Evolutionary conservation across 2,888 invertebrate species (phyloP).

Genomic region (Ormyrus labotus): DNA sequence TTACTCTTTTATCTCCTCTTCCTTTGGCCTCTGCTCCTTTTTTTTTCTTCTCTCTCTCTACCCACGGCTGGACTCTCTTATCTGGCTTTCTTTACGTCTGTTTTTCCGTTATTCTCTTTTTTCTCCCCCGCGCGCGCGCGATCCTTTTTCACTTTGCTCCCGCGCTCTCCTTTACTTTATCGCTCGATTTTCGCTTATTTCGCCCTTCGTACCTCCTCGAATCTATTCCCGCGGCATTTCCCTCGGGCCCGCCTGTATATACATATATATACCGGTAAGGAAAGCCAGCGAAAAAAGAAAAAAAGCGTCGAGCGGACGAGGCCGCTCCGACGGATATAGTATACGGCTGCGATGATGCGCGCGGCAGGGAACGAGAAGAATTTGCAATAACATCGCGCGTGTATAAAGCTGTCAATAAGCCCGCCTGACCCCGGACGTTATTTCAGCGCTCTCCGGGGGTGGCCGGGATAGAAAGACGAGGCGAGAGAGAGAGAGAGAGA

Average conservation of each 20-base stretch:
- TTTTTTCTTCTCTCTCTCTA: conserved; percentile 28
- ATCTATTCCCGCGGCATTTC: conserved; percentile 7
- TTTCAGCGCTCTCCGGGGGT: conserved; percentile 57
- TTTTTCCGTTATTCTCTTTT: conserved; percentile 53
- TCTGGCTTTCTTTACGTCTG: conserved; percentile 61
- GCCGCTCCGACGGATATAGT: conserved; percentile 45
- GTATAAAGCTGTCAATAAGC: conserved; percentile 69
- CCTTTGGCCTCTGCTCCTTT: background rate
- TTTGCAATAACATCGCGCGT: conserved; percentile 67
- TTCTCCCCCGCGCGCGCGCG: conserved; percentile 2
- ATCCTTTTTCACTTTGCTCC: conserved; percentile 10
- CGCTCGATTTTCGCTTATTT: conserved; percentile 50
- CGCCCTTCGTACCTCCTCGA: conserved; percentile 32
- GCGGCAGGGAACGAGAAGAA: conserved; percentile 55
- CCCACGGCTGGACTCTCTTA: conserved; percentile 60
- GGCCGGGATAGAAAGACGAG: conserved; percentile 12
- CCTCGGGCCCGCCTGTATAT: conserved; percentile 49
- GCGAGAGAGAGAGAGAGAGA: conserved; percentile 7
- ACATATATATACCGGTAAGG: background rate
- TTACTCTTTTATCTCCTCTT: conserved; percentile 45
- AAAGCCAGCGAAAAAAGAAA: too few species aligned
- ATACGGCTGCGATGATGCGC: conserved; percentile 25
- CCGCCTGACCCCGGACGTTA: conserved; percentile 68
- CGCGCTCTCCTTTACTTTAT: conserved; percentile 1
- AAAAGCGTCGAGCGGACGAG: too few species aligned